Conservation (phyloP, 2,113 vertebrate species). For the Circaetus cinerascens region DNA sequence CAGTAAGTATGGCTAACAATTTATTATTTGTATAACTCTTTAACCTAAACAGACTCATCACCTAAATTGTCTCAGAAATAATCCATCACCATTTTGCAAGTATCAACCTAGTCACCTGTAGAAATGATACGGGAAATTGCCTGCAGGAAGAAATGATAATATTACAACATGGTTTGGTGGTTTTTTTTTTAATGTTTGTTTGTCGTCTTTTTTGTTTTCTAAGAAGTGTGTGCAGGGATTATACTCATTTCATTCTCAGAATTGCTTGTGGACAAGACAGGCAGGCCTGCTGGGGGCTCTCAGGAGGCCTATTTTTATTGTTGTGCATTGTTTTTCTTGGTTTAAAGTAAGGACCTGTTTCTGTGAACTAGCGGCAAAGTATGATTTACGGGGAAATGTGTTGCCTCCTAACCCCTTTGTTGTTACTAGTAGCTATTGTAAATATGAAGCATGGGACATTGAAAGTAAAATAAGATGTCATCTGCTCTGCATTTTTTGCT, state of each 20-base stretch:
- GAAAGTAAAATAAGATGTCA: background rate
- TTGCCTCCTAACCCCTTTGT: background rate
- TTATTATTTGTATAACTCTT: background rate
- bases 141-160: background rate
- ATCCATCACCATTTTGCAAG: background rate
- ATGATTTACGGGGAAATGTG: background rate
- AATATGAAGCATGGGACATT: background rate
- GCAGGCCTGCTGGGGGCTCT: background rate
- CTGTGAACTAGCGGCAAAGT: background rate
- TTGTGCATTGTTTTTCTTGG: background rate
- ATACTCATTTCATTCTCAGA: background rate
- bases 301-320: background rate
- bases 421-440: background rate
- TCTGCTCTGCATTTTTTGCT: background rate
- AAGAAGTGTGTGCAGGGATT: background rate
- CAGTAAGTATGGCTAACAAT: background rate
- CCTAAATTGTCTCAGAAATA: background rate
- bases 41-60: background rate
- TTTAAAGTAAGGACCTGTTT: background rate
- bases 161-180: background rate
- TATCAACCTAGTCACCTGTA: background rate
- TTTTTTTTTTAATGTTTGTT: background rate
- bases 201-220: background rate
- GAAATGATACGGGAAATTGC: background rate
- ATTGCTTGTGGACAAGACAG: background rate